A percentile compares a stretch with the other conserved stretches of the same genome.
These are phyloP conservation scores for Dascyllus trimaculatus DNA, from an alignment of 2,113 vertebrate genomes.

Conservation along the genomic window DNA sequence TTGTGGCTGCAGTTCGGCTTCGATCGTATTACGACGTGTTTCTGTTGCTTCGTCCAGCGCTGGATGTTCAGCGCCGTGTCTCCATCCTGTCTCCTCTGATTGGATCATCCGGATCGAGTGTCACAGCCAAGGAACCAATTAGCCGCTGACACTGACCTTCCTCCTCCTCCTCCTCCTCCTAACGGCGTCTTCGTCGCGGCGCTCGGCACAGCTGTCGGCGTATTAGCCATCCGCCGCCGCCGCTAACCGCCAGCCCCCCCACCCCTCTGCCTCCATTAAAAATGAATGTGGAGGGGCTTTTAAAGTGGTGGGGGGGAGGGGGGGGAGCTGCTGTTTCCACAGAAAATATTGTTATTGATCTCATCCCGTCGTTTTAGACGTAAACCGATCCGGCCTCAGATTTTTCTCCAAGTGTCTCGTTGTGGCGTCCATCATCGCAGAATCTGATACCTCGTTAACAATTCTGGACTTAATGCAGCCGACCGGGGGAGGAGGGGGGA, in stretches of 20 bases:
- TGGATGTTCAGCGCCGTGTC: conserved; percentile 8
- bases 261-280: conserved; percentile 89
- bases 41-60: conserved; percentile 18
- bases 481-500: background rate
- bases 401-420: conserved; percentile 65
- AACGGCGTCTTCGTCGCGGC: conserved; percentile 89
- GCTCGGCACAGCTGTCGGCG: conserved; percentile 93
- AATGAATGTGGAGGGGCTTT: conserved; percentile 93
- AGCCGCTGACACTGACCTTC: conserved; percentile 90
- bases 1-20: conserved; percentile 8
- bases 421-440: conserved; percentile 63
- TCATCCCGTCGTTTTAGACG: conserved; percentile 92
- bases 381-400: conserved; percentile 89
- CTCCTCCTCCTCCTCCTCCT: conserved; percentile 87
- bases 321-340: conserved; percentile 74
- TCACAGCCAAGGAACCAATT: conserved; percentile 87
- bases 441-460: conserved; percentile 86
- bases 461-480: conserved; percentile 89
- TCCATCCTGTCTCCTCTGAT: conserved; percentile 79
- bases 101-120: conserved; percentile 82
- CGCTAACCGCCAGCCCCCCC: conserved; percentile 85
- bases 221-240: conserved; percentile 89
- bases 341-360: conserved; percentile 99
- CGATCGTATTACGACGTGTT: conserved; percentile 35
- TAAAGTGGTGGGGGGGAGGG: conserved; percentile 78